Base-by-base conservation (phyloP, 1,140 invertebrate genomes). In the Tetramorium parvispinum region DNA sequence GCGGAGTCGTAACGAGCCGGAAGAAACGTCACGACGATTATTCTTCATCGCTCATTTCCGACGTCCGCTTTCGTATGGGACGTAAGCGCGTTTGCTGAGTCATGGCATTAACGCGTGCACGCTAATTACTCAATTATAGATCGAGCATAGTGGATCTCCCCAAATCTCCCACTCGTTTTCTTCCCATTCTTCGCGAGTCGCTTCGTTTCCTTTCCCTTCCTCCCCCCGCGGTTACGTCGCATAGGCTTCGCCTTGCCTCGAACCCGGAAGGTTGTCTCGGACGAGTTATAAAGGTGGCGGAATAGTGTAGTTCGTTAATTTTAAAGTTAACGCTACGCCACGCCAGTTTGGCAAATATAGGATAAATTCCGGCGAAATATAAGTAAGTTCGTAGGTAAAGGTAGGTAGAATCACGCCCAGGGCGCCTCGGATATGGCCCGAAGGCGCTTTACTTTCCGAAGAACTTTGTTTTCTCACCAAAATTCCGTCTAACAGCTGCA, bases 401-500 rank as follows among this genome's bases (percentile, higher is more conserved):
- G 40, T 82, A 82, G 24, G 24, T 82, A 27, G n/a, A 83, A 83
- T 83, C 79, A 83, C 79, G 79, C 79, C 68, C 79, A 59, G 53
- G 79, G 79, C 79, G 55, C 68, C 79, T 73, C 37, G 68, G 24
- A 75, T 91, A 66, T 87, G 86, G 77, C 89, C 86, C 85, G 87
- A 59, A 88, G 89, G 90, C 90, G 87, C 90, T 91, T 91, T 88
- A 91, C 87, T 91, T 91, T 86, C 71, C 89, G 43, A 75, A 85
- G 90, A 91, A 91, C 90, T 91, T 91, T 91, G 90, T 91, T 91
- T 91, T 88, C 89, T 86, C 87, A 88, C 87, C 85, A 87, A 91
- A 91, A 91, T 91, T 91, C 89, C 78, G 76, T 79, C 85, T 77
- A 87, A 90, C 90, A 91, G 90, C 90, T 91, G 90, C 90, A 91